Evolutionary conservation across 2,888 invertebrate genomes (phyloP), one percentile per base, ranked within the genome.

Genomic region (Agrochola litura): DNA sequence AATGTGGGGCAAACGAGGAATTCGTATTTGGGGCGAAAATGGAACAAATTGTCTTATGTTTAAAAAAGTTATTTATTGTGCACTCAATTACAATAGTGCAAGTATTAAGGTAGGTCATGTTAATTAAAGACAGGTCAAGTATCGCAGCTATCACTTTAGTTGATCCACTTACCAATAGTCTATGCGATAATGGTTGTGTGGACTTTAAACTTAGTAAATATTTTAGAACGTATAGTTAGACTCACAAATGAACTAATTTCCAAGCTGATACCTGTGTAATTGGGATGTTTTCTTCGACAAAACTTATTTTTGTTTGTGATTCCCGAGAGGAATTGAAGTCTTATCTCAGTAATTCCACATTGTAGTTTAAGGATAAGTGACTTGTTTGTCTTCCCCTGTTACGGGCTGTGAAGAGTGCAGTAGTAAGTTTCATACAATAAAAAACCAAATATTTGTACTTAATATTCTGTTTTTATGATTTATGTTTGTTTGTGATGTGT

Each of bases 261-360:
- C 25, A 49, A 16, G 10, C 54, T 49, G 19, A 43, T 46, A 25
- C 54, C 12, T 19, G 8, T 46, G 9, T 60, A 46, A 52, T n/a
- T 76, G 12, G 2, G 5, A 1, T 76, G 64, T 76, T 76, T 64
- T 64, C 46, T 49, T 46, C 30, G 8, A n/a, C 43, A 30, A 58
- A 58, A 54, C 22, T n/a, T 52, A 5, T 19, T 19, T 73, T 25
- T 73, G 25, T 76, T 77, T 77, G 25, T 46, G 16, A 46, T 76
- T 12, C n/a, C n/a, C 16, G 1, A 66, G 43, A 49, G 12, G 25
- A 16, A 12, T 25, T n/a, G 1, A 25, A 25, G 3, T 81, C 43
- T 43, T 65, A 65, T 67, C 79, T 43, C 58, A 25, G 41, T 43
- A 12, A 16, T 22, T 52, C 30, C 41, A 49, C 30, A 22, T 49